Conservation (phyloP, 2,888 invertebrate species). For the Panopea generosa region DNA sequence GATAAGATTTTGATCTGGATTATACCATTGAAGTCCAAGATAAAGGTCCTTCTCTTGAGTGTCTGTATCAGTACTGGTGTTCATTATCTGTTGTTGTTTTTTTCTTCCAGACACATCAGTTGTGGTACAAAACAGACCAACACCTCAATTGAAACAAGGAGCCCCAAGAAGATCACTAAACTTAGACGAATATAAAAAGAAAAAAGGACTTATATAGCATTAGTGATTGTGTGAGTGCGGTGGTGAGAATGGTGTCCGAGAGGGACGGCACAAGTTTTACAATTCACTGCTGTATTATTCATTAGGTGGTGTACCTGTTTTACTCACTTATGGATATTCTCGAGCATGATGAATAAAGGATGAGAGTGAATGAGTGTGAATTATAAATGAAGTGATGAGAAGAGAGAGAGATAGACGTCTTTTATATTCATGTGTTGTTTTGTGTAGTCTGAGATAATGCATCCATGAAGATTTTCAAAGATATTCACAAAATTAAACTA, state of each 20-base stretch:
- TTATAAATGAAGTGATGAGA: neutral
- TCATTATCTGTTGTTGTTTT: no score
- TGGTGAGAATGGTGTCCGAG: no score
- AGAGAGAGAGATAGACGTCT: neutral
- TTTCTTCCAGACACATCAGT: slow-evolving; percentile 73
- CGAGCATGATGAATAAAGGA: no score
- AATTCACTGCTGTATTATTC: no score
- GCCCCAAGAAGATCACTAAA: slow-evolving; percentile 83
- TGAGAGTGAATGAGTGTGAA: neutral
- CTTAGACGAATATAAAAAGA: slow-evolving; percentile 85
- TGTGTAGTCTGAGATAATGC: neutral
- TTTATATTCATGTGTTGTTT: slow-evolving; percentile 12
- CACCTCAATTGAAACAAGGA: slow-evolving; percentile 68
- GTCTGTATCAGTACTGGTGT: no score
- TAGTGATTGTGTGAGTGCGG: neutral
- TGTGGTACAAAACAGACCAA: slow-evolving; percentile 73
- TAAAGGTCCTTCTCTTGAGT: no score
- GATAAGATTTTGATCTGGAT: no score
- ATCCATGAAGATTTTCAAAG: neutral
- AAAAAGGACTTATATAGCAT: slow-evolving; percentile 82
- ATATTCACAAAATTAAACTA: slow-evolving; percentile 7
- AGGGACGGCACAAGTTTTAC: no score
- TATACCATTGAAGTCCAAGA: no score
- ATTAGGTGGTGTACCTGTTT: no score
- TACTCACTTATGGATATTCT: no score